These are phyloP conservation scores for Maconellicoccus hirsutus DNA, from an alignment of 1,140 invertebrate genomes.

Conservation along the genomic window DNA sequence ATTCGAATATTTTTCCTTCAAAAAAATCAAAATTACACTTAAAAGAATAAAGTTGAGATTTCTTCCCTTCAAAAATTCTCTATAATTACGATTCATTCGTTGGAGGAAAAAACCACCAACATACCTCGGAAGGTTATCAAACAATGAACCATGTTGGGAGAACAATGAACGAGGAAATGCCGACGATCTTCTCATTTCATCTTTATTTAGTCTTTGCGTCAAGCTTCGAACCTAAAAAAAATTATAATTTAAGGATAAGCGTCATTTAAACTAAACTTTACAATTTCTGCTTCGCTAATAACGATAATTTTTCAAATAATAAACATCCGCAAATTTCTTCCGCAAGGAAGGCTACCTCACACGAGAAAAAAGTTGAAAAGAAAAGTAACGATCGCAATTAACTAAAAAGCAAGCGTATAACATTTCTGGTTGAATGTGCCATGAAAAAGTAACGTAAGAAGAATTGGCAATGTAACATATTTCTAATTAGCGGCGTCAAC, in stretches of 20 bases:
- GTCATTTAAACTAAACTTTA: neutral
- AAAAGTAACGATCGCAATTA: neutral
- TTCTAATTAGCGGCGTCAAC: neutral
- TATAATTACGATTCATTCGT: no score
- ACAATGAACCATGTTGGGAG: conserved; percentile 30
- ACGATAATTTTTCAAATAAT: neutral
- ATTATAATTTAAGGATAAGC: neutral
- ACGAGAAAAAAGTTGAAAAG: neutral
- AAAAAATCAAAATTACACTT: no score
- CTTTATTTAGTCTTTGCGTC: conserved; percentile 70
- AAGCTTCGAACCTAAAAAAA: conserved; percentile 56
- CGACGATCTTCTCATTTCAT: conserved; percentile 47
- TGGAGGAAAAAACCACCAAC: neutral
- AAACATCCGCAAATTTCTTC: no score
- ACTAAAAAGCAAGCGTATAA: no score
- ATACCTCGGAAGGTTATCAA: conserved; percentile 30
- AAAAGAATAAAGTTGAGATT: no score
- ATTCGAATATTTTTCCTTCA: no score
- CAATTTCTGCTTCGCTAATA: neutral
- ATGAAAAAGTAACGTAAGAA: neutral
- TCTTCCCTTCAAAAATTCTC: no score
- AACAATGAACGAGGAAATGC: conserved; percentile 31
- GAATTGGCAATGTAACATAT: neutral
- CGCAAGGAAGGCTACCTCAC: neutral
- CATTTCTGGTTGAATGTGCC: neutral